Evolutionary conservation across 2,113 vertebrate genomes (phyloP).

Genomic region (Cyphomyrus plagiostoma): DNA sequence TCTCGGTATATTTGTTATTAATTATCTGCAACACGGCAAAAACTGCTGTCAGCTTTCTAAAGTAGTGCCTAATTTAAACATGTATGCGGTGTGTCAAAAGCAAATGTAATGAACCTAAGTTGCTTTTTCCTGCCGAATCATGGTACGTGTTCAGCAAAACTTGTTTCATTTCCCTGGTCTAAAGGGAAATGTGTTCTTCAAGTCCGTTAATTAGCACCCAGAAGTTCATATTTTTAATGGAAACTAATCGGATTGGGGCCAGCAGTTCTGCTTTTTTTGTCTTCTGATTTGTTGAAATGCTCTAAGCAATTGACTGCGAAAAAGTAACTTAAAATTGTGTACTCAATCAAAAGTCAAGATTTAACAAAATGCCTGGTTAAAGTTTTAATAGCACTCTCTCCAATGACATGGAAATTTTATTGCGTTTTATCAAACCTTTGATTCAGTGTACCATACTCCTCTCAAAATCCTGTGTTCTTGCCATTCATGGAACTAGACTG

Average conservation of each 20-base stretch:
- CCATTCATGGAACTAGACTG: not conserved
- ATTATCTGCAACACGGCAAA: not conserved
- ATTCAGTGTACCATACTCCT: not conserved
- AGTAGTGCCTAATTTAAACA: not conserved
- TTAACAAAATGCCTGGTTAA: not conserved
- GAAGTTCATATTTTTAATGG: not conserved
- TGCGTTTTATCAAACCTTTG: not conserved
- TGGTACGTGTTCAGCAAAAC: not conserved
- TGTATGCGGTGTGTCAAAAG: not conserved
- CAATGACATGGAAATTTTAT: not conserved
- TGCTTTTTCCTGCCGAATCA: not conserved
- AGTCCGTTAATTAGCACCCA: not conserved
- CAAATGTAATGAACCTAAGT: slow-evolving; percentile 1
- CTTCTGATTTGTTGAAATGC: not conserved
- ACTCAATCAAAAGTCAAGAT: slow-evolving; percentile 3
- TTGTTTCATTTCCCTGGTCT: not conserved
- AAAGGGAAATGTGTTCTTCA: not conserved
- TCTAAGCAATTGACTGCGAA: not conserved
- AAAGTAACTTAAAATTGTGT: not conserved
- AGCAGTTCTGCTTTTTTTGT: not conserved
- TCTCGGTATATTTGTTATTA: slow-evolving; percentile 8
- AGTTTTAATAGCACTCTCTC: not conserved
- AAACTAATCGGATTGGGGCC: not conserved
- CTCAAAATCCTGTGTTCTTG: not conserved
- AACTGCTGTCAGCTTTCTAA: not conserved